Evolutionary conservation across 1,140 invertebrate genomes (phyloP), one percentile per base, ranked within the genome.

Genomic region (Calliphora vicina): DNA sequence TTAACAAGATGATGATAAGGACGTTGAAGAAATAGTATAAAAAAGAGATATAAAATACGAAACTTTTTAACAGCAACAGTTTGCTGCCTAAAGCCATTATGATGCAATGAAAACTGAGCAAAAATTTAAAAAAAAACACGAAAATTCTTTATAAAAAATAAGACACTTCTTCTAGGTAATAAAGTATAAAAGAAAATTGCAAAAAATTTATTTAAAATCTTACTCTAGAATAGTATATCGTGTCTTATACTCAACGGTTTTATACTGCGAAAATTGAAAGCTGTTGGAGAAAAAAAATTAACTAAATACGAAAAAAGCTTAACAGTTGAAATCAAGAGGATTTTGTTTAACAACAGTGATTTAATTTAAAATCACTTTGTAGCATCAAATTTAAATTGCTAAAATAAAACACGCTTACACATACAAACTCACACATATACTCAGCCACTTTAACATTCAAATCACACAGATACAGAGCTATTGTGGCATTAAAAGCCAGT

Each of bases 381-480:
- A 67, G 20, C 61, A 67, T 67, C n/a, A 67, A 67, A 67, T 67
- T 67, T 67, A 67, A 67, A 67, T 67, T 67, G 61, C 61, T 67
- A 67, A 67, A 67, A 67, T 67, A 67, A 67, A 25, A 67, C 35
- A 35, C 61, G 23, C n/a, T 25, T 23, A 67, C 61, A 23, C 61
- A 67, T n/a, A 57, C 13, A 13, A 2, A 1, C 20, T 2, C 61
- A 1, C 61, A 23, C n/a, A 20, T 10, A n/a, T n/a, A 2, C 15
- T 23, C 20, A 67, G 12, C n/a, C 61, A 67, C 45, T 50, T 50
- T 35, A 35, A 10, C 35, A 35, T 57, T 57, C 50, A 57, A n/a
- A n/a, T 57, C 13, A 57, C 13, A 17, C 50, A 57, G 35, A 35
- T 35, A 35, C 1, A 35, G 35, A 5, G n/a, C n/a, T n/a, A n/a